Evolutionary conservation across 2,113 vertebrate species (phyloP).

Genomic region (Centropus unirufus): DNA sequence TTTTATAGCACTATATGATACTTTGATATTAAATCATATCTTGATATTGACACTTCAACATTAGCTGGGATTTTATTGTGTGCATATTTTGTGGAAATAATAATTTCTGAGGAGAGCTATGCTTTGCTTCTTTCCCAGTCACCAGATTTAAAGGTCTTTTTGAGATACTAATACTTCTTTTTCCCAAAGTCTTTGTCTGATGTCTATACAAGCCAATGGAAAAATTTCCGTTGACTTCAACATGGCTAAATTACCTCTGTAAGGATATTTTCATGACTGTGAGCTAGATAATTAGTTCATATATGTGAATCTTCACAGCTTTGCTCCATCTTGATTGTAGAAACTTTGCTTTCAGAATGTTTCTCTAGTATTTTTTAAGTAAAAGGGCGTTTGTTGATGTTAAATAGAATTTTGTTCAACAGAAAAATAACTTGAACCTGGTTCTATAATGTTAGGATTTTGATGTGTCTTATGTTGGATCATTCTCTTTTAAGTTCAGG

Average conservation of each 20-base stretch:
- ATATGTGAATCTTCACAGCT: neutral
- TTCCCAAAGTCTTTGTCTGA: neutral
- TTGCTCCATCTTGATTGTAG: neutral
- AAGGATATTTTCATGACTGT: neutral
- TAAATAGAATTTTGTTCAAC: neutral
- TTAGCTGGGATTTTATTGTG: neutral
- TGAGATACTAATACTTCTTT: neutral
- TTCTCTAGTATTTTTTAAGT: neutral
- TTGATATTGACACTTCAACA: neutral
- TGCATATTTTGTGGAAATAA: neutral
- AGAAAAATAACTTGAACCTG: neutral
- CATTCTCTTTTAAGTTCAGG: neutral
- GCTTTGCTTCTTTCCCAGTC: neutral
- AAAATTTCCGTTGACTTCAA: neutral
- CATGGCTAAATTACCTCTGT: neutral
- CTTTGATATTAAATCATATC: neutral
- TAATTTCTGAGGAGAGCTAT: neutral
- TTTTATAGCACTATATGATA: neutral
- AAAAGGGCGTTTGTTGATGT: neutral
- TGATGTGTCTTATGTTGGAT: neutral
- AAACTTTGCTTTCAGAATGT: neutral
- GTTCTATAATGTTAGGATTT: neutral
- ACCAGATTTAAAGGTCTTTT: neutral
- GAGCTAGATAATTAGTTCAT: neutral
- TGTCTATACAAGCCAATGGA: neutral